A percentile compares a stretch with the other conserved stretches of the same genome.
Evolutionary conservation across 2,888 invertebrate genomes (phyloP).

Genomic region (Sthenelais limicola): DNA sequence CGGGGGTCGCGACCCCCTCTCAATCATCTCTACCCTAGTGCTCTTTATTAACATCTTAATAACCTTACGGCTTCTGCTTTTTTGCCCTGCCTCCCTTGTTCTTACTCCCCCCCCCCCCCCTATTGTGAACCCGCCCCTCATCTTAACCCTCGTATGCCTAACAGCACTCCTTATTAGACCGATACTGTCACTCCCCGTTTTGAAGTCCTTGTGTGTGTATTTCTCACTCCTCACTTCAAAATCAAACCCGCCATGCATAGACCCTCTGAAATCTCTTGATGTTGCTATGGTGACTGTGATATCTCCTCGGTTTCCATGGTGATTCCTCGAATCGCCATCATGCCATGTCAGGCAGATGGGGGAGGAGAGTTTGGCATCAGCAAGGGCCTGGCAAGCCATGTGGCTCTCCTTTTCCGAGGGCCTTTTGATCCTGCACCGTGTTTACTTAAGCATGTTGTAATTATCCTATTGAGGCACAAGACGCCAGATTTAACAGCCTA

Average conservation of each 20-base stretch:
- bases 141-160: not conserved
- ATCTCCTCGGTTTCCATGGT: not conserved
- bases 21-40: not conserved
- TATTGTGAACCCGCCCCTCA: not conserved
- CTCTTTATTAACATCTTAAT: constrained; percentile 38
- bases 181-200: no score
- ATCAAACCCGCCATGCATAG: no score
- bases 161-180: not conserved
- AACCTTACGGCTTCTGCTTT: not conserved
- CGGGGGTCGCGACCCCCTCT: constrained; percentile 26
- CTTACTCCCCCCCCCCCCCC: not conserved
- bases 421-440: constrained; percentile 27
- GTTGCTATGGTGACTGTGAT: constrained; percentile 21
- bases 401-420: not conserved
- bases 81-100: not conserved
- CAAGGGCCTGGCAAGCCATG: not conserved
- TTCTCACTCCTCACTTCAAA: no score
- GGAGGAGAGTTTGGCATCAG: no score
- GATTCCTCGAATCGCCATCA: not conserved
- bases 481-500: constrained; percentile 38
- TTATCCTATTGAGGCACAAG: constrained; percentile 38
- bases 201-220: no score
- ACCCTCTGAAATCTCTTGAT: no score
- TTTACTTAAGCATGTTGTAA: constrained; percentile 39
- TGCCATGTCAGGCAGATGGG: constrained; percentile 1